phyloP scores from a whole-genome alignment of 2,888 invertebrate species.

The Drosophila helvetica region DNA sequence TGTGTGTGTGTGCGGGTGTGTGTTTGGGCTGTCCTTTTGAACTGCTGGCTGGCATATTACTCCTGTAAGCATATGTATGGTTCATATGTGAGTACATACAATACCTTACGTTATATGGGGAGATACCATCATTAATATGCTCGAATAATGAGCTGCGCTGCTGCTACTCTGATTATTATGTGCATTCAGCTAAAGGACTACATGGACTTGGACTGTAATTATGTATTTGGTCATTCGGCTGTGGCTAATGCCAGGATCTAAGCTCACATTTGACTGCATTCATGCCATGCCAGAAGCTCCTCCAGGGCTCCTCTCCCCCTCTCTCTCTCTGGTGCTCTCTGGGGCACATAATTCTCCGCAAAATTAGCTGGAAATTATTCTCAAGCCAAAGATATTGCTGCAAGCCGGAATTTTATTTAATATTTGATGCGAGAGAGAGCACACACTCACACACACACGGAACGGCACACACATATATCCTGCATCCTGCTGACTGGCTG shows the following conservation, averaged over 20 bases:
- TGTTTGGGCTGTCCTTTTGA: background rate
- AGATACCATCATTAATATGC: slow-evolving; percentile 70
- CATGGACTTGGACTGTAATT: slow-evolving; percentile 50
- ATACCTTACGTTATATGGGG: slow-evolving; percentile 31
- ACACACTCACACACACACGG: no score
- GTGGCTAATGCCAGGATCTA: slow-evolving; percentile 27
- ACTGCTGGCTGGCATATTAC: slow-evolving; percentile 2
- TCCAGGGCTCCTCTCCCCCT: background rate
- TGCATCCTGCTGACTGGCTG: slow-evolving; percentile 1
- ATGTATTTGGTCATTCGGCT: slow-evolving; percentile 45
- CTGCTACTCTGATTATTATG: slow-evolving; percentile 29
- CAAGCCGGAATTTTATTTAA: slow-evolving; percentile 7
- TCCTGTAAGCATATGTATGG: background rate
- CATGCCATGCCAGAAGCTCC: slow-evolving; percentile 27
- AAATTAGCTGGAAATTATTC: slow-evolving; percentile 34
- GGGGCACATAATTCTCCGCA: background rate
- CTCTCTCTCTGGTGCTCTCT: background rate
- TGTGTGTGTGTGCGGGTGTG: background rate
- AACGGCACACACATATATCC: no score
- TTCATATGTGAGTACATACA: slow-evolving; percentile 3
- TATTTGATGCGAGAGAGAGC: slow-evolving; percentile 20
- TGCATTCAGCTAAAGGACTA: slow-evolving; percentile 44
- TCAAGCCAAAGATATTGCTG: background rate
- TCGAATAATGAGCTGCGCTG: slow-evolving; percentile 55
- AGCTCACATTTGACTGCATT: slow-evolving; percentile 60